Conservation (phyloP, 2,888 invertebrate species). For the Philereme transversata region DNA sequence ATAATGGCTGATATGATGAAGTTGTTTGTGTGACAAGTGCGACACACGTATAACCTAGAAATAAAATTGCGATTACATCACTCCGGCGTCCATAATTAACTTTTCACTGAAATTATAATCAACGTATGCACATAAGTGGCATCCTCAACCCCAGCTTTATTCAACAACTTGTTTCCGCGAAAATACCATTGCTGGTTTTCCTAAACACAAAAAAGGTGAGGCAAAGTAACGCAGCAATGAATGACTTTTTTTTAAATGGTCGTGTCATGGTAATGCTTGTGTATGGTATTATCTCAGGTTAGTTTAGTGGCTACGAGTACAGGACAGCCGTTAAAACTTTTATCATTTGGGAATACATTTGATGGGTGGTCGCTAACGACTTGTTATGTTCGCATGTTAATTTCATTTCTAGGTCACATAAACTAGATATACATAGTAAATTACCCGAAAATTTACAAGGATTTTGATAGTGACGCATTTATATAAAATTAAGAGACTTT, state of each 20-base stretch:
- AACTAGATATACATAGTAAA: not conserved
- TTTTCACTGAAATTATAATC: slow-evolving; percentile 14
- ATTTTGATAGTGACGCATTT: too few species aligned
- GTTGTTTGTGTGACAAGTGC: too few species aligned
- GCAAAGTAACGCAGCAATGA: slow-evolving; percentile 2
- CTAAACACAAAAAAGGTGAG: not conserved
- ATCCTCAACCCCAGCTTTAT: not conserved
- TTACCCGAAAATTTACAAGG: not conserved
- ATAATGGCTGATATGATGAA: too few species aligned
- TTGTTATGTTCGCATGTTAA: slow-evolving; percentile 29
- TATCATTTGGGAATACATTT: slow-evolving; percentile 38
- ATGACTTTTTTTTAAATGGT: not conserved
- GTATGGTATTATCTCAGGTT: slow-evolving; percentile 29
- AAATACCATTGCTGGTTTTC: slow-evolving; percentile 5
- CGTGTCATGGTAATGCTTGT: slow-evolving; percentile 5
- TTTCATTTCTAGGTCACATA: slow-evolving; percentile 29
- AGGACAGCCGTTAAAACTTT: slow-evolving; percentile 35
- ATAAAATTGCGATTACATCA: slow-evolving; percentile 6
- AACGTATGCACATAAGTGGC: slow-evolving; percentile 7
- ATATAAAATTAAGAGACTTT: too few species aligned
- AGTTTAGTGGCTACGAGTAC: slow-evolving; percentile 22
- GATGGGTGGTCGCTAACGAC: slow-evolving; percentile 36
- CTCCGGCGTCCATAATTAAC: slow-evolving; percentile 11
- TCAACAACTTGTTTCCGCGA: not conserved
- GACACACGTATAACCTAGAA: too few species aligned